phyloP scores from a whole-genome alignment of 2,888 invertebrate species.

The Philaethria dido region DNA sequence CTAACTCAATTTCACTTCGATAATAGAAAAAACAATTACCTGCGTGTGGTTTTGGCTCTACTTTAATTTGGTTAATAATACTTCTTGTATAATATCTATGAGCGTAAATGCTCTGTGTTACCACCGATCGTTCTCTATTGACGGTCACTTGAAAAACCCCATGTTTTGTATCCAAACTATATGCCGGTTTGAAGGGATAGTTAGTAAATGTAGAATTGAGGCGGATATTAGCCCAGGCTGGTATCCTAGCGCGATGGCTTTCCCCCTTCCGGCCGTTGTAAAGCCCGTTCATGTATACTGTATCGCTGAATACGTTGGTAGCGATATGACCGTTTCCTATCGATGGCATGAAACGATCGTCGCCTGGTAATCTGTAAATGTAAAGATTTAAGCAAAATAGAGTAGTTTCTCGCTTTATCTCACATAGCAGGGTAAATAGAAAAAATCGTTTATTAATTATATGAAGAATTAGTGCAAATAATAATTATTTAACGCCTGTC shows the following conservation, averaged over 20 bases:
- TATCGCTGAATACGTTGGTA: conserved; percentile 83
- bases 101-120: conserved; percentile 77
- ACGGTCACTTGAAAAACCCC: conserved; percentile 77
- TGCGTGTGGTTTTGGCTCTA: conserved; percentile 70
- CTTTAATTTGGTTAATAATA: conserved; percentile 77
- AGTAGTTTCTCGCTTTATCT: too few species aligned
- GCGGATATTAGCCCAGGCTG: conserved; percentile 83
- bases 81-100: conserved; percentile 78
- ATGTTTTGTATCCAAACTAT: conserved; percentile 74
- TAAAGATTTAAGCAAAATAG: too few species aligned
- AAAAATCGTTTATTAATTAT: too few species aligned
- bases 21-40: conserved; percentile 52
- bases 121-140: conserved; percentile 73
- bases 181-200: conserved; percentile 65
- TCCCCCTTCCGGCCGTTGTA: conserved; percentile 83
- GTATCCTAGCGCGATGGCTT: conserved; percentile 84
- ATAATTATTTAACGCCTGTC: too few species aligned
- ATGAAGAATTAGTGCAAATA: too few species aligned
- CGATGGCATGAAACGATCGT: conserved; percentile 83
- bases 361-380: conserved; percentile 77
- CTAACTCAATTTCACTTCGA: too few species aligned
- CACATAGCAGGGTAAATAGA: too few species aligned
- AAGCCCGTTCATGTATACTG: conserved; percentile 84
- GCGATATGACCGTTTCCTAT: conserved; percentile 85
- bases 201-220: conserved; percentile 74